Conservation (phyloP, 1,140 invertebrate genomes). For the Drosophila suzukii region DNA sequence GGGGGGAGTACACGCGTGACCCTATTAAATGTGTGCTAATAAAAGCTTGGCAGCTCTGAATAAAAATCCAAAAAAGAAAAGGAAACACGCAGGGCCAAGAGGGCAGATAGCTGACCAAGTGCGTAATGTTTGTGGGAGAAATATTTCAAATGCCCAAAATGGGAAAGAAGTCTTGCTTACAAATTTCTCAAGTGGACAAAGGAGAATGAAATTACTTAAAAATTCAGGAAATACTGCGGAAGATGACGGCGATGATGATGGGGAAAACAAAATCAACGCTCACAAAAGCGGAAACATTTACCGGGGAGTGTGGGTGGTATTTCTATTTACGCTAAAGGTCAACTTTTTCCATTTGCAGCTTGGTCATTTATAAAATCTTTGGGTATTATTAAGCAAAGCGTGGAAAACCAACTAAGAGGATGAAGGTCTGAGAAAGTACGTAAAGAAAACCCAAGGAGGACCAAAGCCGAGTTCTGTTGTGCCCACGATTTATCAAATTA, state of each 20-base stretch:
- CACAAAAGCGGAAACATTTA: conserved; percentile 55
- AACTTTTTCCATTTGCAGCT: conserved; percentile 74
- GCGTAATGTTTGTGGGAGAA: conserved; percentile 52
- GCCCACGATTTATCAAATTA: conserved; percentile 81
- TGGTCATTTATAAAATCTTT: conserved; percentile 65
- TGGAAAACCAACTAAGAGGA: conserved; percentile 13
- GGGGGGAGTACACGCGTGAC: conserved; percentile 69
- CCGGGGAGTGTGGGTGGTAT: conserved; percentile 13
- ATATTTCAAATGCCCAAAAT: conserved; percentile 32
- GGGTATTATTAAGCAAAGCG: conserved; percentile 47
- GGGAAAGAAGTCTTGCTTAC: background rate
- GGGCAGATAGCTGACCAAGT: conserved; percentile 50
- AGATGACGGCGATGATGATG: conserved; percentile 31
- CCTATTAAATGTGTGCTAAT: conserved; percentile 83
- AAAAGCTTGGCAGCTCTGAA: conserved; percentile 64
- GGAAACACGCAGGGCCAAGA: conserved; percentile 1
- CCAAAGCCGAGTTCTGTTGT: conserved; percentile 47
- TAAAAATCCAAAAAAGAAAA: conserved; percentile 18
- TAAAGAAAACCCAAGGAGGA: conserved; percentile 43
- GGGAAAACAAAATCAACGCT: conserved; percentile 67
- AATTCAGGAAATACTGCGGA: conserved; percentile 60
- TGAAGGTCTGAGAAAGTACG: conserved; percentile 32
- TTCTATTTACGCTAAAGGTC: conserved; percentile 69
- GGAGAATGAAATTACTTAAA: conserved; percentile 71
- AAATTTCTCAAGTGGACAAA: conserved; percentile 45